phyloP scores from a whole-genome alignment of 1,140 invertebrate species.

The Penaeus japonicus region DNA sequence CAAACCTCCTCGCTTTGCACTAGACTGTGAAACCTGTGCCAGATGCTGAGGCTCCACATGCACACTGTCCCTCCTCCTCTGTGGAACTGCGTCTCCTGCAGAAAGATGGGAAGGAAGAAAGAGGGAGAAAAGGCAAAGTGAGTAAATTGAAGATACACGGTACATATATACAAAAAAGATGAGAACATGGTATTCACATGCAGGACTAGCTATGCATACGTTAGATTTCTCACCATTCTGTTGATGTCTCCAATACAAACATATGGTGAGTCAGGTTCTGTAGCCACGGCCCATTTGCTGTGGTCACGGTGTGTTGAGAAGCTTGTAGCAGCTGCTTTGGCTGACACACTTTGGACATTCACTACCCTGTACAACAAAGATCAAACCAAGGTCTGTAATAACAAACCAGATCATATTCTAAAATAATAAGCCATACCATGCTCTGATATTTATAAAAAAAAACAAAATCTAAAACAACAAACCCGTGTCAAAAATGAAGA shows the following conservation, averaged over 20 bases:
- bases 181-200: too few relatives aligned
- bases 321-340: constrained; percentile 61
- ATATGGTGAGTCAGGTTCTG: constrained; percentile 71
- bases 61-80: constrained; percentile 87
- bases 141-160: not conserved
- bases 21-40: constrained; percentile 67
- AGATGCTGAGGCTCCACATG: constrained; percentile 68
- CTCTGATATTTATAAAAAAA: not conserved
- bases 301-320: constrained; percentile 85
- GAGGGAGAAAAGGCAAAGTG: not conserved
- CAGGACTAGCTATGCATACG: too few relatives aligned
- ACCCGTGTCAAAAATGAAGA: not conserved
- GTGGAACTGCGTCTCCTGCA: constrained; percentile 71
- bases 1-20: constrained; percentile 61
- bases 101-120: not conserved
- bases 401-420: too few relatives aligned
- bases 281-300: constrained; percentile 88
- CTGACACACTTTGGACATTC: constrained; percentile 69
- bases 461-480: not conserved
- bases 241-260: constrained; percentile 94
- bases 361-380: constrained; percentile 64
- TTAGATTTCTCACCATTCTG: constrained; percentile 72
- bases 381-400: not conserved
- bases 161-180: not conserved
- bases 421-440: not conserved